Percentiles rank a stretch among this genome's conserved stretches.
Conservation (phyloP, 2,888 invertebrate genomes). For the Dynastes grantii region DNA sequence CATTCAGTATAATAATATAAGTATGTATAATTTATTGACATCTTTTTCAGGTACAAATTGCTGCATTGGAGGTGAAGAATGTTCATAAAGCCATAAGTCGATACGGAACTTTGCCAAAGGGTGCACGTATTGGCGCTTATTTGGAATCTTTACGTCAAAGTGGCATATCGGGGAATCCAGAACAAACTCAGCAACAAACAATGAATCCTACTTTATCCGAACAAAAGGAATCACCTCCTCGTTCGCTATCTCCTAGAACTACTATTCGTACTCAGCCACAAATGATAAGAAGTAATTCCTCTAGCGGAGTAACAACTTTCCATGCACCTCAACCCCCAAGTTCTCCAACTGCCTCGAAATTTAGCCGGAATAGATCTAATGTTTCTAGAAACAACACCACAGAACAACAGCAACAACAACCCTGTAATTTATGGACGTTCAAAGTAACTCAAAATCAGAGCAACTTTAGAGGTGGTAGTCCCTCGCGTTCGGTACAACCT, state of each 20-base stretch:
- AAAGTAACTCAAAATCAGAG: slow-evolving; percentile 65
- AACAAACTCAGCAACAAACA: slow-evolving; percentile 57
- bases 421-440: slow-evolving; percentile 67
- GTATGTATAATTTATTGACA: background rate
- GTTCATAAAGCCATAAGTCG: slow-evolving; percentile 95
- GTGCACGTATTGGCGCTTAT: slow-evolving; percentile 96
- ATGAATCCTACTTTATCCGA: slow-evolving; percentile 63
- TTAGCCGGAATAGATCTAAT: slow-evolving; percentile 73
- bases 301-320: slow-evolving; percentile 84
- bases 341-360: slow-evolving; percentile 77
- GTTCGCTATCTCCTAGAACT: slow-evolving; percentile 79
- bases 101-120: slow-evolving; percentile 97
- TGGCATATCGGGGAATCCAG: slow-evolving; percentile 71
- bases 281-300: slow-evolving; percentile 93
- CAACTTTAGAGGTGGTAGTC: slow-evolving; percentile 77
- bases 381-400: slow-evolving; percentile 67
- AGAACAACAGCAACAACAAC: slow-evolving; percentile 62
- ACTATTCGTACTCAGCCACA: slow-evolving; percentile 80
- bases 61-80: slow-evolving; percentile 95
- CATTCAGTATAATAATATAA: background rate
- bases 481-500: slow-evolving; percentile 81
- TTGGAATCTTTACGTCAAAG: slow-evolving; percentile 93
- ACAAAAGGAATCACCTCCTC: slow-evolving; percentile 63
- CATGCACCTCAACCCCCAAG: slow-evolving; percentile 72
- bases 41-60: slow-evolving; percentile 81